Conservation (phyloP, 2,888 invertebrate genomes). For the Aleiodes alternator region DNA sequence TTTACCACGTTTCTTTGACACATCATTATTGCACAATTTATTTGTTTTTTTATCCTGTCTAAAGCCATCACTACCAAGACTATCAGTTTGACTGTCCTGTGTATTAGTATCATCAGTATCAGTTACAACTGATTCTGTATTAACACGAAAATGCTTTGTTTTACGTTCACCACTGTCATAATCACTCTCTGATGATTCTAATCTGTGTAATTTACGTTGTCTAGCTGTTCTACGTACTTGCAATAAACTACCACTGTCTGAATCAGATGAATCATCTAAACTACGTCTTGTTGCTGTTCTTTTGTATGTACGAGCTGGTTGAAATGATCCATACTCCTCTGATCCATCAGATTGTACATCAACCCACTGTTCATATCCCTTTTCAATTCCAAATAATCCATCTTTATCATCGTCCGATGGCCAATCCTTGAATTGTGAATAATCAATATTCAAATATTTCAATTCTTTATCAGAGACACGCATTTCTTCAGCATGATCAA, state of each 20-base stretch:
- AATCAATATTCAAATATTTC: constrained; percentile 86
- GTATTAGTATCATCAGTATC: constrained; percentile 76
- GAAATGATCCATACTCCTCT: constrained; percentile 69
- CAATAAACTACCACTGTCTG: constrained; percentile 69
- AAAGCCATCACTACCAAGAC: constrained; percentile 76
- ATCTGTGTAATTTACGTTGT: constrained; percentile 66
- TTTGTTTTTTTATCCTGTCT: constrained; percentile 62
- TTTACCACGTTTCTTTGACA: constrained; percentile 76
- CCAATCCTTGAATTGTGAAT: constrained; percentile 81
- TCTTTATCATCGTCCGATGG: constrained; percentile 79
- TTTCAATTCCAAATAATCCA: constrained; percentile 80
- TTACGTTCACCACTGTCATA: constrained; percentile 70
- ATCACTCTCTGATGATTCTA: constrained; percentile 73
- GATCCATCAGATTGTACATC: constrained; percentile 69
- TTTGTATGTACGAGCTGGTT: constrained; percentile 67
- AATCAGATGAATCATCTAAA: constrained; percentile 69
- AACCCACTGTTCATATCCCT: constrained; percentile 77
- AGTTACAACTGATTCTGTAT: constrained; percentile 61
- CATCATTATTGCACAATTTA: constrained; percentile 74
- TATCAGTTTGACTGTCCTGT: constrained; percentile 76
- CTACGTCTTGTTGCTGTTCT: constrained; percentile 65
- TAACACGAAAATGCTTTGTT: constrained; percentile 64
- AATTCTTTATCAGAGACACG: constrained; percentile 83
- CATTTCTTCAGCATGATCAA: constrained; percentile 79
- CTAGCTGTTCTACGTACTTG: constrained; percentile 63